Evolutionary conservation across 2,113 vertebrate genomes (phyloP).

Genomic region (Istiophorus platypterus): DNA sequence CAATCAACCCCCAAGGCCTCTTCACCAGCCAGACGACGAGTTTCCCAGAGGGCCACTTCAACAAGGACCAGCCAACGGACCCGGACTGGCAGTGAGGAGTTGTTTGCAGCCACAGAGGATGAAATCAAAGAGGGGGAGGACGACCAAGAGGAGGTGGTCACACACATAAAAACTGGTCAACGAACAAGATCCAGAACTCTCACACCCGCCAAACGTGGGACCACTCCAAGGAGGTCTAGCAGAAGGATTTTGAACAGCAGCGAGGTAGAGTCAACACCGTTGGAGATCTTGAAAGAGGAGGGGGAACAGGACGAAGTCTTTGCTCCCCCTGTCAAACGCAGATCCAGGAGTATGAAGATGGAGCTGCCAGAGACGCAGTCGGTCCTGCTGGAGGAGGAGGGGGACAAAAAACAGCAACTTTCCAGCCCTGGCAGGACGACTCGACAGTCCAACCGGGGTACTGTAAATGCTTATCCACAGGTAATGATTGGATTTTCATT

Average conservation of each 20-base stretch:
- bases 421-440: conserved; percentile 76
- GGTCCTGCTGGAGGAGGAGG: conserved; percentile 38
- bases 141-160: conserved; percentile 7
- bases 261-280: conserved; percentile 1
- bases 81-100: not conserved
- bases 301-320: conserved; percentile 45
- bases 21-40: conserved; percentile 81
- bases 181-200: conserved; percentile 40
- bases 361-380: conserved; percentile 16
- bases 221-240: conserved; percentile 69
- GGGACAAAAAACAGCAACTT: not conserved
- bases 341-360: conserved; percentile 61
- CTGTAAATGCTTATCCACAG: conserved; percentile 76
- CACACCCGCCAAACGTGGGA: conserved; percentile 49
- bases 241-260: conserved; percentile 48
- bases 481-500: conserved; percentile 47
- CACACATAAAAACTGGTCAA: not conserved
- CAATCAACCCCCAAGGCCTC: conserved; percentile 46
- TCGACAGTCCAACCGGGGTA: conserved; percentile 77
- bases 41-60: conserved; percentile 46
- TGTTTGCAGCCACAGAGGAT: conserved; percentile 46
- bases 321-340: conserved; percentile 63
- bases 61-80: conserved; percentile 27
- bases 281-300: conserved; percentile 58
- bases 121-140: conserved; percentile 21